phyloP scores from a whole-genome alignment of 1,140 invertebrate species.

The Lordiphosa stackelbergi region DNA sequence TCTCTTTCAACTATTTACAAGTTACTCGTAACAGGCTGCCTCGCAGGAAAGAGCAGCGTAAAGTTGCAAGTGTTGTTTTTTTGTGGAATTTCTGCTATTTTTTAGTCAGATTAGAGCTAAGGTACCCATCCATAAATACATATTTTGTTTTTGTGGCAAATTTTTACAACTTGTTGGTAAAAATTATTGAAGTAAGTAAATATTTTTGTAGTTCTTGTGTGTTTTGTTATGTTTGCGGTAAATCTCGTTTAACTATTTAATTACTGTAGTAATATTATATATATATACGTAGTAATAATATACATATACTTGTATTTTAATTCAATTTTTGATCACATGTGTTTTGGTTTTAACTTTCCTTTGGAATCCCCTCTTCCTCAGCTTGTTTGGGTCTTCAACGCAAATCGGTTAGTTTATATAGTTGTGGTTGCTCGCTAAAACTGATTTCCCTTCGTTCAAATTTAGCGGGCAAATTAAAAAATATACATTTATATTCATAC shows the following conservation, averaged over 20 bases:
- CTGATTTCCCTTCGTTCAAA: conserved; percentile 6
- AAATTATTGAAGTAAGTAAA: conserved; percentile 23
- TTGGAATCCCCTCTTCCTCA: conserved; percentile 22
- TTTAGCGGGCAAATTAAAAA: conserved; percentile 30
- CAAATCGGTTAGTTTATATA: conserved; percentile 12
- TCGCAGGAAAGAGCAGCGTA: conserved; percentile 2
- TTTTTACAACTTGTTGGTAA: conserved; percentile 24
- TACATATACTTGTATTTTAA: conserved; percentile 54
- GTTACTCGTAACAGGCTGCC: conserved; percentile 1
- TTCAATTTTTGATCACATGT: conserved; percentile 71
- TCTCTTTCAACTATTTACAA: conserved; percentile 66
- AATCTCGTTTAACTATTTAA: conserved; percentile 46
- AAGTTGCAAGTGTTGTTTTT: conserved; percentile 20
- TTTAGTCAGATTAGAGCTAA: conserved; percentile 30
- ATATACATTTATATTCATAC: conserved; percentile 18
- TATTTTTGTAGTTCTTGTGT: conserved; percentile 32
- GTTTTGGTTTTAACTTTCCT: conserved; percentile 28
- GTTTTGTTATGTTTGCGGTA: conserved; percentile 17
- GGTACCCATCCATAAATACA: conserved; percentile 39
- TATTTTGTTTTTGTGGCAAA: conserved; percentile 29
- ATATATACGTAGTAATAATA: conserved; percentile 11
- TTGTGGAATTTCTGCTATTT: conserved; percentile 27
- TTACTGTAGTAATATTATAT: conserved; percentile 51
- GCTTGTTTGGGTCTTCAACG: conserved; percentile 15
- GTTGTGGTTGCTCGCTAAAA: background rate